Evolutionary conservation across 2,888 invertebrate species (phyloP).

Genomic region (Leptinotarsa peninsularis): DNA sequence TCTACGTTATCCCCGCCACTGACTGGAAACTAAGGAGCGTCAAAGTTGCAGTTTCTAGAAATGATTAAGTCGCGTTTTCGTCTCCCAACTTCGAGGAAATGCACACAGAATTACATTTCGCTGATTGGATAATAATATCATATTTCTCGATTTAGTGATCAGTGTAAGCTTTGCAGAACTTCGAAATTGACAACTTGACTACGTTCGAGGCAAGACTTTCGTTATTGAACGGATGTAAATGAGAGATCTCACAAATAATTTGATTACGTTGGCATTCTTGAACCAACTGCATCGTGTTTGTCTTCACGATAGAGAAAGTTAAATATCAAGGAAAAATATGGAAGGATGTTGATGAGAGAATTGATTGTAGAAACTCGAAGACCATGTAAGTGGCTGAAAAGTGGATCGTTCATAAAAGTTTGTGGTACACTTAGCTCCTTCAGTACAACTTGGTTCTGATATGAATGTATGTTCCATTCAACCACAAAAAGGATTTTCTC

Average conservation of each 20-base stretch:
- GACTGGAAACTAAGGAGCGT: background rate
- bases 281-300: background rate
- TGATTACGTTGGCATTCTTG: background rate
- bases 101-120: conserved; percentile 24
- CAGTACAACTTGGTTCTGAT: no score
- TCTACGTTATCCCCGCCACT: background rate
- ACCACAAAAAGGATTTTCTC: no score
- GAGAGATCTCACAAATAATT: background rate
- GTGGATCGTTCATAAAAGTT: no score
- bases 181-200: conserved; percentile 3
- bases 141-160: conserved; percentile 14
- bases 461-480: no score
- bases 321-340: background rate
- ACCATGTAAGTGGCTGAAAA: no score
- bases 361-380: no score
- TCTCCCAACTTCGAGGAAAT: conserved; percentile 16
- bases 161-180: conserved; percentile 13
- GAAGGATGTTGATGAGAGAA: no score
- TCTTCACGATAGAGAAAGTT: background rate
- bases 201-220: background rate
- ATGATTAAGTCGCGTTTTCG: conserved; percentile 25
- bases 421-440: no score
- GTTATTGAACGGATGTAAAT: background rate
- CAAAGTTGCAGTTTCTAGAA: conserved; percentile 14
- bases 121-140: conserved; percentile 27